Evolutionary conservation across 1,140 invertebrate species (phyloP).

Genomic region (Chelonus insularis): DNA sequence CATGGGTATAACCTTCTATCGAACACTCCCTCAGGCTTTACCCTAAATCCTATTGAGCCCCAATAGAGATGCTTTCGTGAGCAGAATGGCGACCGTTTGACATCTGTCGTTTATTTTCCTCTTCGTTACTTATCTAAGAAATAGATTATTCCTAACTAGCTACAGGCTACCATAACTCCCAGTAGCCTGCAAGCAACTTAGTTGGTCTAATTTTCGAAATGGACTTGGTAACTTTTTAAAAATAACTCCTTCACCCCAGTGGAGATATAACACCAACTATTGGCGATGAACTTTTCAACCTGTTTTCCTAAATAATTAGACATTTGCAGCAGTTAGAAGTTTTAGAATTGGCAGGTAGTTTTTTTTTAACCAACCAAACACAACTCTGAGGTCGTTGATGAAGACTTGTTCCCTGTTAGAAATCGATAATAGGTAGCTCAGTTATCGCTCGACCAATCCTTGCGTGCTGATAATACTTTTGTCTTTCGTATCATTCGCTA

Average conservation of each 20-base stretch:
- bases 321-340: too few relatives aligned
- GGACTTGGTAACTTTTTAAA: not conserved
- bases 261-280: too few relatives aligned
- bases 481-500: conserved; percentile 13
- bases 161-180: not conserved
- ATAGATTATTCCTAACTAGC: not conserved
- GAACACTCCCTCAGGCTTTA: conserved; percentile 2
- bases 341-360: too few relatives aligned
- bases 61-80: conserved; percentile 40
- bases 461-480: conserved; percentile 21
- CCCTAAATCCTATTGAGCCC: conserved; percentile 22
- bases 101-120: conserved; percentile 52
- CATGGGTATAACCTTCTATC: conserved; percentile 37
- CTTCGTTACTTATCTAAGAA: not conserved
- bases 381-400: not conserved
- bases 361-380: too few relatives aligned
- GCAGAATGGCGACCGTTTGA: conserved; percentile 46
- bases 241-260: too few relatives aligned
- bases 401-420: not conserved
- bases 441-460: conserved; percentile 9
- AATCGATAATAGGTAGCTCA: conserved; percentile 9
- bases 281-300: too few relatives aligned
- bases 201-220: conserved; percentile 23
- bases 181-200: not conserved
- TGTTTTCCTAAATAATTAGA: too few relatives aligned